These are phyloP conservation scores for Sitodiplosis mosellana DNA, from an alignment of 1,140 invertebrate species.

Conservation along the genomic window DNA sequence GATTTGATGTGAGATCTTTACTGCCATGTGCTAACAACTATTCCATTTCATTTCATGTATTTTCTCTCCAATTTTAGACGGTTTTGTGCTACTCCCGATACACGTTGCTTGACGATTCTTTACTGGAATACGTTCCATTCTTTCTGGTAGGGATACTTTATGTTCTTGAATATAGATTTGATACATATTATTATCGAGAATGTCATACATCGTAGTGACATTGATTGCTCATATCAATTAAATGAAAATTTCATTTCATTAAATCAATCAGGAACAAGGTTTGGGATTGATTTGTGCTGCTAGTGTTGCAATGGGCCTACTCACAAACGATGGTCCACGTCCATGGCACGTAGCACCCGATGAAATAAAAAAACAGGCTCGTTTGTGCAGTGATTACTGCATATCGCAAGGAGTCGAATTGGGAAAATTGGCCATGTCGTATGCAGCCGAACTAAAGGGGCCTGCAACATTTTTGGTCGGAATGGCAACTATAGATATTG, in stretches of 20 bases:
- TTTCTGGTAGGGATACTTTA: conserved; percentile 47
- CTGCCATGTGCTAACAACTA: too few relatives aligned
- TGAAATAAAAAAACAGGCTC: conserved; percentile 43
- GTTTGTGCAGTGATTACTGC: conserved; percentile 39
- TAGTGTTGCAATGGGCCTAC: conserved; percentile 58
- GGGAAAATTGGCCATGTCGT: conserved; percentile 48
- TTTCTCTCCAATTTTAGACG: conserved; percentile 42
- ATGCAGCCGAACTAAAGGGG: conserved; percentile 33
- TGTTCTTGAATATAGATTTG: too few relatives aligned
- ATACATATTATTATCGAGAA: too few relatives aligned
- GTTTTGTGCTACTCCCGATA: conserved; percentile 63
- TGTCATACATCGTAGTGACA: too few relatives aligned
- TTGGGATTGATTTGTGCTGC: conserved; percentile 55
- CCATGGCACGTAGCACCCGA: conserved; percentile 66
- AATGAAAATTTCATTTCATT: too few relatives aligned
- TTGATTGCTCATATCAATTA: too few relatives aligned
- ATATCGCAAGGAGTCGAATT: conserved; percentile 47
- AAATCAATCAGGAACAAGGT: too few relatives aligned
- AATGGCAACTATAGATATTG: conserved; percentile 38
- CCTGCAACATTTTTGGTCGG: conserved; percentile 46
- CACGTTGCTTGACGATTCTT: conserved; percentile 58
- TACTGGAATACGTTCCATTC: conserved; percentile 51
- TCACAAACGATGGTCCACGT: conserved; percentile 55
- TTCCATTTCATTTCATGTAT: neutral
- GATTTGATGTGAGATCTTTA: conserved; percentile 18